These are phyloP conservation scores for Cydia fagiglandana DNA, from an alignment of 1,140 invertebrate species.

Conservation along the genomic window DNA sequence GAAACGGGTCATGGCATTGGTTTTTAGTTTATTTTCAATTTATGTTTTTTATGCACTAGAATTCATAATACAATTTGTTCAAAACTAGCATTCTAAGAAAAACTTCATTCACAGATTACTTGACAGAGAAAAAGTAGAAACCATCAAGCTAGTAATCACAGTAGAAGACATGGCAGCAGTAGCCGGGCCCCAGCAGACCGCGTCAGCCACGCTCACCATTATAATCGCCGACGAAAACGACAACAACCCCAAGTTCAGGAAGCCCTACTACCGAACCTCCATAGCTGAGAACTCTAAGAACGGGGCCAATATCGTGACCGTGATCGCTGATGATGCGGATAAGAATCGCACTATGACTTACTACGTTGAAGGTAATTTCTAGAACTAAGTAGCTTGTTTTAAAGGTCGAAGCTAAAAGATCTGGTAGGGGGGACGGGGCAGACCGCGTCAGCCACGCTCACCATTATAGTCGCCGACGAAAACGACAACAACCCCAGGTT, in stretches of 20 bases:
- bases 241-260: slow-evolving; percentile 91
- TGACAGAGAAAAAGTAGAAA: slow-evolving; percentile 92
- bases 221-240: slow-evolving; percentile 94
- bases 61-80: no score
- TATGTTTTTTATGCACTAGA: no score
- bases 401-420: slow-evolving; percentile 83
- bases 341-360: slow-evolving; percentile 93
- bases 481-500: slow-evolving; percentile 96
- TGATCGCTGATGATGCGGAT: slow-evolving; percentile 92
- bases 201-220: slow-evolving; percentile 87
- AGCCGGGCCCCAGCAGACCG: slow-evolving; percentile 84
- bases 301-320: slow-evolving; percentile 88
- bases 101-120: slow-evolving; percentile 72
- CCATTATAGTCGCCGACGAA: slow-evolving; percentile 89
- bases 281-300: slow-evolving; percentile 94
- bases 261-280: slow-evolving; percentile 87
- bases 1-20: no score
- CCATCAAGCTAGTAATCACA: slow-evolving; percentile 85
- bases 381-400: neutral
- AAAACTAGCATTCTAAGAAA: no score
- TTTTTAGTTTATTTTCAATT: no score
- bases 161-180: slow-evolving; percentile 93
- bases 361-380: slow-evolving; percentile 83
- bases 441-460: slow-evolving; percentile 86
- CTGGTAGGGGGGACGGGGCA: slow-evolving; percentile 82